A percentile compares a stretch with the other conserved stretches of the same genome.
These are phyloP conservation scores for Theonella swinhoei DNA, from an alignment of 37 sponge, comb jelly and placozoan species.

Conservation along the genomic window DNA sequence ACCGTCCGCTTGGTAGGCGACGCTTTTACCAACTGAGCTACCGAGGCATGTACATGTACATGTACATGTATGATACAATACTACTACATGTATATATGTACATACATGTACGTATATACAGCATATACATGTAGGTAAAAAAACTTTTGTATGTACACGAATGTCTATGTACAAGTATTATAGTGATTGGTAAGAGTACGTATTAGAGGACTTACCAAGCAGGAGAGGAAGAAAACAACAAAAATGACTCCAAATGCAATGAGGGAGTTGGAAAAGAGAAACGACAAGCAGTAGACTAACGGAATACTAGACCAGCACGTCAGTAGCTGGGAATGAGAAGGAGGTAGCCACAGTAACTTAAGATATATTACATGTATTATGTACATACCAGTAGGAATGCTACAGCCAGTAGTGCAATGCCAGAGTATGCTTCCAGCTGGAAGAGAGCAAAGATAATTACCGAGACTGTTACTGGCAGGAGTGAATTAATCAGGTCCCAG, in stretches of 20 bases:
- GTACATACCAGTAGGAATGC: conserved; percentile 77
- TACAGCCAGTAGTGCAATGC: conserved; percentile 62
- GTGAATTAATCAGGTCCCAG: conserved; percentile 91
- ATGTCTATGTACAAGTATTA: too few species aligned
- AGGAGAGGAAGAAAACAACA: conserved; percentile 58
- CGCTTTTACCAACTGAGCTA: too few species aligned
- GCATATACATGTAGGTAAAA: too few species aligned
- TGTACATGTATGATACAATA: too few species aligned
- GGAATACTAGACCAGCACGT: conserved; percentile 83
- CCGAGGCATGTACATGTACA: too few species aligned
- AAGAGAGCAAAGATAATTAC: conserved; percentile 89
- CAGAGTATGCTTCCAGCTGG: conserved; percentile 67
- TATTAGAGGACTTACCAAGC: conserved; percentile 67
- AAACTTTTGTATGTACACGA: neutral
- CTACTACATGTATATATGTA: neutral
- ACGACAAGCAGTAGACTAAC: conserved; percentile 83
- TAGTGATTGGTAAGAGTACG: too few species aligned
- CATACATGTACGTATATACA: neutral
- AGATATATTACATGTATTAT: too few species aligned
- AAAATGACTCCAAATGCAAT: conserved; percentile 73
- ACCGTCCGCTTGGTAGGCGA: too few species aligned
- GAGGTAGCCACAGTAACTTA: too few species aligned
- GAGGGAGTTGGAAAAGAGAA: conserved; percentile 83
- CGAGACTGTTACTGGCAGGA: conserved; percentile 59
- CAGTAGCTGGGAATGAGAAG: conserved; percentile 55